Evolutionary conservation across 2,113 vertebrate genomes (phyloP).

Genomic region (Struthio camelus): DNA sequence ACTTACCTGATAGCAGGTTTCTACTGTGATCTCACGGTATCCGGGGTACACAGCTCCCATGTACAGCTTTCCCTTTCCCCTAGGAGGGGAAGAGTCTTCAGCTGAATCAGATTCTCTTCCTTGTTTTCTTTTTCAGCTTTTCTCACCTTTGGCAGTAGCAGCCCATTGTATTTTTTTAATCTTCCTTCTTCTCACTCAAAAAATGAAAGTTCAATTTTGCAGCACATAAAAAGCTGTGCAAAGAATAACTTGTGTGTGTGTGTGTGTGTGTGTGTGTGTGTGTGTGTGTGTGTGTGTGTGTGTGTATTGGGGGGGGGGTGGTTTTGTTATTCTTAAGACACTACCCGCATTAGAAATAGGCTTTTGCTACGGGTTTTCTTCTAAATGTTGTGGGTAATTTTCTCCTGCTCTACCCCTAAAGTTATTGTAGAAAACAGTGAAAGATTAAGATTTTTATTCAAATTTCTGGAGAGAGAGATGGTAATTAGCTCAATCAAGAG

Average conservation of each 20-base stretch:
- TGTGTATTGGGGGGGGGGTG: no score
- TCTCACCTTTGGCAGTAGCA: background rate
- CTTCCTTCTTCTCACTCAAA: background rate
- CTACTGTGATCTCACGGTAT: background rate
- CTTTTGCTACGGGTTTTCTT: background rate
- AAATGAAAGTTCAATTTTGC: background rate
- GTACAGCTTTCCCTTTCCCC: background rate
- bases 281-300: no score
- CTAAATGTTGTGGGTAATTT: background rate
- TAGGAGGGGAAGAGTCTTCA: background rate
- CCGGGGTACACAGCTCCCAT: background rate
- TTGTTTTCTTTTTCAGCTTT: background rate
- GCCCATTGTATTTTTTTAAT: background rate
- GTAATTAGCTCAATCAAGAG: background rate
- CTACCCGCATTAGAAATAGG: background rate
- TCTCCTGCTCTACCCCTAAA: background rate
- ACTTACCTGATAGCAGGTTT: background rate
- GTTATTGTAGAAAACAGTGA: background rate
- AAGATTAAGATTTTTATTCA: background rate
- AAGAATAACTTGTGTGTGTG: background rate
- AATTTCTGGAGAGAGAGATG: background rate
- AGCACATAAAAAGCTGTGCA: background rate
- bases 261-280: no score
- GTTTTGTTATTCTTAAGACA: background rate
- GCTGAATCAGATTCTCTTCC: background rate